Evolutionary conservation across 2,797 vertebrate genomes (phyloP), one percentile per base, ranked within the genome.

Genomic region (Mallotus villosus): DNA sequence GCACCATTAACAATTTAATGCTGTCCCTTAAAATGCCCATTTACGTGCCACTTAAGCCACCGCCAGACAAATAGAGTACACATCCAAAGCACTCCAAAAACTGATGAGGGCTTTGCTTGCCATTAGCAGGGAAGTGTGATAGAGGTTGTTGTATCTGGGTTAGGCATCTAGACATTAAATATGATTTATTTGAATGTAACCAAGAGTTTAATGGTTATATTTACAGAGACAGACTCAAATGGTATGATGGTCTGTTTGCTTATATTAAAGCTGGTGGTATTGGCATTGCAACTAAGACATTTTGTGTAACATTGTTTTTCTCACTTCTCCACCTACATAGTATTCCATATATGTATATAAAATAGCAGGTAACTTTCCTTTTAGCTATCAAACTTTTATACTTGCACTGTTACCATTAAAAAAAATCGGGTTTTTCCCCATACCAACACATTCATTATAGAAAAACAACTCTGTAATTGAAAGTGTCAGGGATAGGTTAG

Each of bases 81-180:
- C 3, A 70, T 81, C 77, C 75, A 77, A 79, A 78, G 68, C 74
- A 75, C 74, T 81, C 53, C 83, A 82, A 70, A 68, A 68, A 80
- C 75, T 76, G 77, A 61, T 73, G 49, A 24, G 70, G 61, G 63
- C 65, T 12, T 74, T 74, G 75, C 82, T 75, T 76, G 41, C 37
- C 12, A 75, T 66, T 1, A 2, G 51, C 21, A 51, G 68, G 63
- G 70, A 65, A 73, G 72, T 76, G 79, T 27, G 75, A 65, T 59
- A 68, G 75, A 77, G 55, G 19, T 3, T 29, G 16, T 65, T 37
- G 14, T 65, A 65, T 65, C 37, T 49, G 37, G 21, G 21, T 22
- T 49, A 22, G 37, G 22, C 37, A 37, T 49, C 37, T 24, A 65
- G 21, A 16, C n/a, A 46, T 65, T 2, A 49, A 21, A 22, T n/a